These are phyloP conservation scores for Oenanthe melanoleuca DNA, from an alignment of 2,113 vertebrate genomes.

Conservation along the genomic window DNA sequence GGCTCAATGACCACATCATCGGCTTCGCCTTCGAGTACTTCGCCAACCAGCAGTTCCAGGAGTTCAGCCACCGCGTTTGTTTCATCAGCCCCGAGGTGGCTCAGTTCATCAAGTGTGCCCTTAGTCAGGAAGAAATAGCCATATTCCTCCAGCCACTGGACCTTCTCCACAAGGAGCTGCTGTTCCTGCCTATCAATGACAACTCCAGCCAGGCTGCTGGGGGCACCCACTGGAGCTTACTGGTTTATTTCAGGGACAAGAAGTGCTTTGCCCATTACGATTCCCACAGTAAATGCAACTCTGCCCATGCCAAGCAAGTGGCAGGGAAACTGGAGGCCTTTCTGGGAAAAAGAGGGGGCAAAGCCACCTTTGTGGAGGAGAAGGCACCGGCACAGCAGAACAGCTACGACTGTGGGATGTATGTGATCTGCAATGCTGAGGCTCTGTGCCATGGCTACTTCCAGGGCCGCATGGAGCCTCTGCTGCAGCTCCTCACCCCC, in stretches of 20 bases:
- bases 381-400: constrained; percentile 90
- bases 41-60: constrained; percentile 79
- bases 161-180: constrained; percentile 79
- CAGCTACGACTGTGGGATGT: constrained; percentile 99
- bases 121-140: constrained; percentile 84
- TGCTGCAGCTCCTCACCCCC: constrained; percentile 86
- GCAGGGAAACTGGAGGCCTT: constrained; percentile 86
- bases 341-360: constrained; percentile 72
- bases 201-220: constrained; percentile 90
- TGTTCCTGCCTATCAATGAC: constrained; percentile 94
- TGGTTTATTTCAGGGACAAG: constrained; percentile 85
- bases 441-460: constrained; percentile 83
- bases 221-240: constrained; percentile 95
- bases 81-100: constrained; percentile 96
- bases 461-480: constrained; percentile 61
- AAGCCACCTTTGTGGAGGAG: constrained; percentile 84
- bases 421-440: constrained; percentile 92
- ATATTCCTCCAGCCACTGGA: constrained; percentile 90
- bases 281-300: constrained; percentile 89
- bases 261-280: constrained; percentile 91
- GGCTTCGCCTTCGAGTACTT: constrained; percentile 97
- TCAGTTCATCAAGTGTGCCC: constrained; percentile 95
- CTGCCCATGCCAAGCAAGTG: constrained; percentile 85
- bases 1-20: constrained; percentile 96
- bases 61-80: constrained; percentile 73